Evolutionary conservation across 2,797 vertebrate genomes (phyloP).

Genomic region (Rhincodon typus): DNA sequence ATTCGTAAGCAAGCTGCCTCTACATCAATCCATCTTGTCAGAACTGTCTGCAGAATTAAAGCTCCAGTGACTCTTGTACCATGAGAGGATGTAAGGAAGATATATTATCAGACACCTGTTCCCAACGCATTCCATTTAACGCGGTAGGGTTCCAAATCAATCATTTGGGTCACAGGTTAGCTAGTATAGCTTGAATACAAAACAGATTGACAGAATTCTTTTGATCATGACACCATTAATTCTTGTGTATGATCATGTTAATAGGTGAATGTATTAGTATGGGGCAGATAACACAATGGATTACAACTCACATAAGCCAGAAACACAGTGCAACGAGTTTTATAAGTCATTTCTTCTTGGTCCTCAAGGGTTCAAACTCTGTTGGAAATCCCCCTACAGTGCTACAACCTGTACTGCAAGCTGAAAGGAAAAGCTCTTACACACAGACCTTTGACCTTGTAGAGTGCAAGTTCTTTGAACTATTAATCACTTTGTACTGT

Average conservation of each 20-base stretch:
- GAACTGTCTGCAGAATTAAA: not conserved
- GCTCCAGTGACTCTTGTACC: not conserved
- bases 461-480: not conserved
- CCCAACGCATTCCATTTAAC: not conserved
- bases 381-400: conserved; percentile 6
- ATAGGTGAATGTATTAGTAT: not conserved
- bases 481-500: conserved; percentile 3
- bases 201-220: not conserved
- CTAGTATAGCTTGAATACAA: not conserved
- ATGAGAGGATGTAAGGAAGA: conserved; percentile 22
- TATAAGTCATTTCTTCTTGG: not conserved
- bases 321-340: not conserved
- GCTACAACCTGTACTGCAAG: not conserved
- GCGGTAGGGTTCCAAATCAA: conserved; percentile 24
- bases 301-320: not conserved
- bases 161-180: not conserved
- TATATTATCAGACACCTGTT: conserved; percentile 25
- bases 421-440: conserved; percentile 14
- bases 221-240: not conserved
- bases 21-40: not conserved
- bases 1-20: not conserved
- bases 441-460: not conserved
- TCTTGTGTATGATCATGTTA: not conserved
- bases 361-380: not conserved
- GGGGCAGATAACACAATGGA: not conserved